phyloP scores from a whole-genome alignment of 2,113 vertebrate genomes.

The Pachypanchax playfairii region DNA sequence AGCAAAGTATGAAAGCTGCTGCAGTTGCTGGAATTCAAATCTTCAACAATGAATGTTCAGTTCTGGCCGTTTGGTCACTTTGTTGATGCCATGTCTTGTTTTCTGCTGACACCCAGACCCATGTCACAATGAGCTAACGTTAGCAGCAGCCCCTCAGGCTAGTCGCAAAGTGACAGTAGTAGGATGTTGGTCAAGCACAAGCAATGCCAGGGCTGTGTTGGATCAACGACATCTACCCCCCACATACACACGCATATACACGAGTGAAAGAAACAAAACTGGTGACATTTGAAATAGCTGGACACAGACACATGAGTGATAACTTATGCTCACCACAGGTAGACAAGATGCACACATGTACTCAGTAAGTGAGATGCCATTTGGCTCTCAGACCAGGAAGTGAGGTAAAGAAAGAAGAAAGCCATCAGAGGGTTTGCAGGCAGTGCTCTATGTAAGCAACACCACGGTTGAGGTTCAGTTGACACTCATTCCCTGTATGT shows the following conservation, averaged over 20 bases:
- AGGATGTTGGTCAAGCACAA: conserved; percentile 70
- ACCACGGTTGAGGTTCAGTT: conserved; percentile 47
- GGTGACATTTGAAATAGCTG: conserved; percentile 33
- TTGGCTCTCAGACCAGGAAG: conserved; percentile 33
- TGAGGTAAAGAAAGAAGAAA: conserved; percentile 36
- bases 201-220: conserved; percentile 49
- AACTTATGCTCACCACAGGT: neutral
- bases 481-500: conserved; percentile 48
- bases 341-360: conserved; percentile 21
- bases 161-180: conserved; percentile 72
- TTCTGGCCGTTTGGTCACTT: conserved; percentile 41
- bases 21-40: conserved; percentile 7
- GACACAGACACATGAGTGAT: conserved; percentile 37
- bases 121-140: conserved; percentile 69
- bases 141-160: conserved; percentile 37
- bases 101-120: conserved; percentile 67
- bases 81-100: conserved; percentile 56
- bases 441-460: conserved; percentile 61
- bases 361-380: neutral
- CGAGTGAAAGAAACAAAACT: conserved; percentile 31
- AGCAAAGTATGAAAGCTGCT: conserved; percentile 7
- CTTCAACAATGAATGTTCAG: neutral
- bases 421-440: conserved; percentile 39
- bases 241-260: too few relatives aligned
- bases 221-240: conserved; percentile 49